Conservation (phyloP, 2,113 vertebrate genomes). For the Bagarius yarrelli region DNA sequence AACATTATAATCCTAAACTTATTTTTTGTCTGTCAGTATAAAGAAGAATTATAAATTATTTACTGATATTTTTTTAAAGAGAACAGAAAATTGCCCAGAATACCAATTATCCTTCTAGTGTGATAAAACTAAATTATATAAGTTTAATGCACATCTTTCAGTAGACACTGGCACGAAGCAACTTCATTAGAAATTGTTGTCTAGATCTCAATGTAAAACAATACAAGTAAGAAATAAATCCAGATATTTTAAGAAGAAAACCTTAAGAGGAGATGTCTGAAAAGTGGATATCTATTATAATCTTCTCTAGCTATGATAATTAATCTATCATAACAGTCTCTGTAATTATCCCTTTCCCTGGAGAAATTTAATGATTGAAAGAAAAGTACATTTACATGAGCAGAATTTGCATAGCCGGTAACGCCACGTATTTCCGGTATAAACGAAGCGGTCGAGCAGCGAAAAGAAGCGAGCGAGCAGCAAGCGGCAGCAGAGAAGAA, state of each 20-base stretch:
- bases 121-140: constrained; percentile 19
- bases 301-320: not conserved
- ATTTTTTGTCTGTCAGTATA: constrained; percentile 34
- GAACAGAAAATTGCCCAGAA: constrained; percentile 10
- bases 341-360: not conserved
- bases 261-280: not conserved
- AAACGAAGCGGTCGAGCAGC: no score
- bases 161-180: constrained; percentile 6
- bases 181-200: not conserved
- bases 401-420: no score
- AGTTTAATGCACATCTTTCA: constrained; percentile 29
- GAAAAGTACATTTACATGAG: not conserved
- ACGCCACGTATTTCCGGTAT: no score
- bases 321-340: not conserved
- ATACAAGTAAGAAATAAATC: not conserved
- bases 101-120: constrained; percentile 29
- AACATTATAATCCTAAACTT: constrained; percentile 35
- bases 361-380: not conserved
- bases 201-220: not conserved
- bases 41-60: constrained; percentile 42
- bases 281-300: not conserved
- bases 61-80: constrained; percentile 38
- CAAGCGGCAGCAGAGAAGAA: no score
- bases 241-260: not conserved
- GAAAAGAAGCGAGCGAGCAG: no score